Conservation (phyloP, 2,113 vertebrate species). For the Cyprinodon variegatus region DNA sequence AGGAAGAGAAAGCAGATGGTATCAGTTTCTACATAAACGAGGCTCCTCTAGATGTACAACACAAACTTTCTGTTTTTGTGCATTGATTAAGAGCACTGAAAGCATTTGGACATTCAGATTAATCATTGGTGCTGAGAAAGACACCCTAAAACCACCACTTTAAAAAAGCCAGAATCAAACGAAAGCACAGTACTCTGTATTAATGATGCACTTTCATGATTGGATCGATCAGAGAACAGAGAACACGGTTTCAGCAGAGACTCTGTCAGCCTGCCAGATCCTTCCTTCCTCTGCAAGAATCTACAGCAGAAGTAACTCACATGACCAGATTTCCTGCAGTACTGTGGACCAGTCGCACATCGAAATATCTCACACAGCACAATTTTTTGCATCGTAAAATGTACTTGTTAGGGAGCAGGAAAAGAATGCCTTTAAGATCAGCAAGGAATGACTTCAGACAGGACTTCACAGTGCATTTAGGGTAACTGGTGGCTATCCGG, state of each 20-base stretch:
- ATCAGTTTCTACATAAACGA: constrained; percentile 16
- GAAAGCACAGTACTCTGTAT: neutral
- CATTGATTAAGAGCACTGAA: neutral
- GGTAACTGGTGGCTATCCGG: too few relatives aligned
- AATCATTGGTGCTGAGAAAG: neutral
- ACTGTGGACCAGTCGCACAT: neutral
- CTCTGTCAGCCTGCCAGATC: neutral
- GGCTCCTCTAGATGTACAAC: constrained; percentile 2
- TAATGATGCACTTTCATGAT: too few relatives aligned
- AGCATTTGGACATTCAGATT: neutral
- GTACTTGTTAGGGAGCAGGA: neutral
- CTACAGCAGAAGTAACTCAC: neutral
- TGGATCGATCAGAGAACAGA: too few relatives aligned
- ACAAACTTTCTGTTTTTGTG: neutral
- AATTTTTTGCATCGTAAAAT: too few relatives aligned
- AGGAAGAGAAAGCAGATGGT: constrained; percentile 47
- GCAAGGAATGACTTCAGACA: too few relatives aligned
- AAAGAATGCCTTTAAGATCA: neutral
- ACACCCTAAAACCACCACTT: neutral
- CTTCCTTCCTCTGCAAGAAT: neutral
- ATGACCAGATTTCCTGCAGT: neutral
- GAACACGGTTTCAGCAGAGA: too few relatives aligned
- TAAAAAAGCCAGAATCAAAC: neutral
- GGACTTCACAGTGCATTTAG: too few relatives aligned
- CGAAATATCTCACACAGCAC: neutral